These are phyloP conservation scores for Rhinoderma darwinii DNA, from an alignment of 2,113 vertebrate genomes.

Conservation along the genomic window DNA sequence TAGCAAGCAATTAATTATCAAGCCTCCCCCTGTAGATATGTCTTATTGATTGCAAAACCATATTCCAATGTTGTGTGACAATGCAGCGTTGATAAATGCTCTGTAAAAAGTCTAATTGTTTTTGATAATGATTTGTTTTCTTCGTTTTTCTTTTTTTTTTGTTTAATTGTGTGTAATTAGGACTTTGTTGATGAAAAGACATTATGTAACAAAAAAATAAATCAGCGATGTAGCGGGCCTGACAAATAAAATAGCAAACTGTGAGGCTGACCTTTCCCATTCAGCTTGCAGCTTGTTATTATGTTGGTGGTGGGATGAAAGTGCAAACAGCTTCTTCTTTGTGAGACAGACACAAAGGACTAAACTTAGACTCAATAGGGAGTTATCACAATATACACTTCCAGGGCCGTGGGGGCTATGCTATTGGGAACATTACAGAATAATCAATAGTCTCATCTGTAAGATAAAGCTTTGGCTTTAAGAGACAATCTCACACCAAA, in stretches of 20 bases:
- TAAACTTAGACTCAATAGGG: constrained; percentile 25
- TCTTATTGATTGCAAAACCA: constrained; percentile 48
- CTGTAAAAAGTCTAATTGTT: constrained; percentile 47
- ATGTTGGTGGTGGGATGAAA: not conserved
- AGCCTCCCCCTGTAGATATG: constrained; percentile 43
- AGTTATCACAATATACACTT: constrained; percentile 9
- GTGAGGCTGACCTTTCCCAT: constrained; percentile 39
- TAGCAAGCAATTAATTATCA: constrained; percentile 46
- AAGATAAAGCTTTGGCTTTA: constrained; percentile 15
- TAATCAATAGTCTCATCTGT: constrained; percentile 18
- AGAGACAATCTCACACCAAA: not conserved
- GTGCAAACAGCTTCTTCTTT: constrained; percentile 28
- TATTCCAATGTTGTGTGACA: constrained; percentile 46
- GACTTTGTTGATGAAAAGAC: constrained; percentile 32
- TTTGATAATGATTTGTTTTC: constrained; percentile 48
- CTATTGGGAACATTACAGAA: not conserved
- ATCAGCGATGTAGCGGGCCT: not conserved
- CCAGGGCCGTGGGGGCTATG: not conserved
- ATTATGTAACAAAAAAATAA: constrained; percentile 16
- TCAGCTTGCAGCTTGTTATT: constrained; percentile 32
- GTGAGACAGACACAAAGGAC: constrained; percentile 9
- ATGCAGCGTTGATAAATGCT: constrained; percentile 23
- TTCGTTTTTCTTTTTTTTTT: not conserved
- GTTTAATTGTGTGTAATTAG: constrained; percentile 40
- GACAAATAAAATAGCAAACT: not conserved